Evolutionary conservation across 2,888 invertebrate species (phyloP), one percentile per base, ranked within the genome.

Genomic region (Malacosoma neustria): DNA sequence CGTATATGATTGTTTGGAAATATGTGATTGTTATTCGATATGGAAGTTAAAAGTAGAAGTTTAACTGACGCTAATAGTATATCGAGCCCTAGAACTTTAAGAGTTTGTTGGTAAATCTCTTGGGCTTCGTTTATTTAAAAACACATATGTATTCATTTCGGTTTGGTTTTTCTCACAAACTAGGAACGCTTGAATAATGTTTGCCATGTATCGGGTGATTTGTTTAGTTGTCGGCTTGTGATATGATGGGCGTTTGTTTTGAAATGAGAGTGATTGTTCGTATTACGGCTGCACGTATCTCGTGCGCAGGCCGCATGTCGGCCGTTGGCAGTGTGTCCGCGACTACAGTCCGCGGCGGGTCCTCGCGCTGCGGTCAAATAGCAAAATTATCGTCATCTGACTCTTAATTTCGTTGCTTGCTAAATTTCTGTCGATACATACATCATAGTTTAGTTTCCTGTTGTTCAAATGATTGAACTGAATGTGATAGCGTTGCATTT

Each of bases 271-370:
- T 69, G 64, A 68, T 69, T 63, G 58, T 61, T 60, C 55, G 57
- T 49, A 62, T 61, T 61, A 64, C 62, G 61, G 63, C 52, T 67
- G 53, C 43, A 51, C 54, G 56, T 67, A 64, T 64, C 62, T 62
- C 59, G 60, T 58, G 64, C 63, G 64, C 69, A 55, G 56, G 49
- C 60, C 61, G 48, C 51, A 57, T 63, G 57, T 54, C 58, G 49
- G 45, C n/a, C 44, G 54, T 57, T 64, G 70, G 60, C 79, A 84
- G 82, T 84, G 51, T 54, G 57, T 57, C 56, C 69, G 72, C 73
- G 74, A 68, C 66, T 72, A 63, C 59, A 69, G 72, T 48, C 53
- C 70, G 71, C 64, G 72, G 40, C 65, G 72, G 72, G 57, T 64
- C 63, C 58, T 61, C 58, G 48, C 49, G 42, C 44, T 48, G 55